Evolutionary conservation across 2,113 vertebrate genomes (phyloP).

Genomic region (Pelodiscus sinensis): DNA sequence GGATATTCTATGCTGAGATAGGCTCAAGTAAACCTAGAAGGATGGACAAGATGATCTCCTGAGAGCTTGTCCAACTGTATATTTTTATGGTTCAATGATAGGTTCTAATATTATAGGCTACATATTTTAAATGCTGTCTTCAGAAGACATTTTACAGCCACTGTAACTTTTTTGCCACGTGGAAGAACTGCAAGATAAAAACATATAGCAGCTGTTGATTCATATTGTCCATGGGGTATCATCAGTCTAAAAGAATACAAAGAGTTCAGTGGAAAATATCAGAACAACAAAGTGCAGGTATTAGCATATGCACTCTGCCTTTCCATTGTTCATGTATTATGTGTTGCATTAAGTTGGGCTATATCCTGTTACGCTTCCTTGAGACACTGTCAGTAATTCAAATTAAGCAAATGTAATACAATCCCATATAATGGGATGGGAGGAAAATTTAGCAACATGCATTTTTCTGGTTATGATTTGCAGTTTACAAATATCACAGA

Average conservation of each 20-base stretch:
- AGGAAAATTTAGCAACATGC: neutral
- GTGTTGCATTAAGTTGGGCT: neutral
- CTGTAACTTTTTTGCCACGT: neutral
- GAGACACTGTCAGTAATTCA: constrained; percentile 14
- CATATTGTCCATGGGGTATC: neutral
- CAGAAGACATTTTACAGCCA: neutral
- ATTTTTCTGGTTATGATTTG: neutral
- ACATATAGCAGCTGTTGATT: neutral
- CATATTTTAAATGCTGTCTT: neutral
- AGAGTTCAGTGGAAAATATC: neutral
- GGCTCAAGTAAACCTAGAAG: neutral
- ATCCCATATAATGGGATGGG: neutral
- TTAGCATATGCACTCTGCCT: neutral
- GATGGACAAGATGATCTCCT: neutral
- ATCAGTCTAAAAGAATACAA: neutral
- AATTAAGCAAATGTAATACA: neutral
- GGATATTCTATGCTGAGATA: neutral
- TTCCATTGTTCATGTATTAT: neutral
- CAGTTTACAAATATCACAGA: neutral
- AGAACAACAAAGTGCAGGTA: neutral
- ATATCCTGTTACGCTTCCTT: constrained; percentile 28
- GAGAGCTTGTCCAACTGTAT: neutral
- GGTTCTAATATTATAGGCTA: neutral
- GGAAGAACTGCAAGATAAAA: neutral
- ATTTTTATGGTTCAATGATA: neutral